phyloP scores from a whole-genome alignment of 2,797 vertebrate species.

The Pangasius sanitwongsei region DNA sequence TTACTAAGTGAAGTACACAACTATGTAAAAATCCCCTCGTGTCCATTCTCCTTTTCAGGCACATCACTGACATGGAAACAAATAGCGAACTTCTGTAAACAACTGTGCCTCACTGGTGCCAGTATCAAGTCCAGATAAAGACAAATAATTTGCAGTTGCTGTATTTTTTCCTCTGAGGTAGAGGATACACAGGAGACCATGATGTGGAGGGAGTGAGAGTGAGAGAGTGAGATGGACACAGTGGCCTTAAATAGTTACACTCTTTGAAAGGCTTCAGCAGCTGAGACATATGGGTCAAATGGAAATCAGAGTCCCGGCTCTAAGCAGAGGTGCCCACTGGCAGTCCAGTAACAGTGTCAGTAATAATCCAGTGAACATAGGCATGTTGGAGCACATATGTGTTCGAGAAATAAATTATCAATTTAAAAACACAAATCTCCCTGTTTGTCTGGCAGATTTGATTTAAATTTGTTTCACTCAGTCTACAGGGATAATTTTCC shows the following conservation, averaged over 20 bases:
- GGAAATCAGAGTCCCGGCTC: conserved; percentile 53
- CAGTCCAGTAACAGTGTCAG: neutral
- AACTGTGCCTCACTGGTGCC: conserved; percentile 8
- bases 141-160: conserved; percentile 41
- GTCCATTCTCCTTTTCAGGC: neutral
- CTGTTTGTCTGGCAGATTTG: neutral
- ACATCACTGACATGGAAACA: conserved; percentile 4
- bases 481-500: neutral
- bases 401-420: neutral
- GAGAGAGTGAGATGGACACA: conserved; percentile 30
- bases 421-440: neutral
- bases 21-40: conserved; percentile 11
- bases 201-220: conserved; percentile 12
- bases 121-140: conserved; percentile 19
- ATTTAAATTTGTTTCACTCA: neutral
- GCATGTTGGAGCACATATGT: neutral
- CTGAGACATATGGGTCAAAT: conserved; percentile 55
- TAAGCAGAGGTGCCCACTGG: conserved; percentile 15
- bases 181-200: conserved; percentile 22
- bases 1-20: conserved; percentile 36
- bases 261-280: conserved; percentile 69
- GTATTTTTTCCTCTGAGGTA: conserved; percentile 33
- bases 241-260: conserved; percentile 68
- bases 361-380: neutral
- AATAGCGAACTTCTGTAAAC: conserved; percentile 29